Base-by-base conservation (phyloP, 2,888 invertebrate species). In the Tinea trinotella region DNA sequence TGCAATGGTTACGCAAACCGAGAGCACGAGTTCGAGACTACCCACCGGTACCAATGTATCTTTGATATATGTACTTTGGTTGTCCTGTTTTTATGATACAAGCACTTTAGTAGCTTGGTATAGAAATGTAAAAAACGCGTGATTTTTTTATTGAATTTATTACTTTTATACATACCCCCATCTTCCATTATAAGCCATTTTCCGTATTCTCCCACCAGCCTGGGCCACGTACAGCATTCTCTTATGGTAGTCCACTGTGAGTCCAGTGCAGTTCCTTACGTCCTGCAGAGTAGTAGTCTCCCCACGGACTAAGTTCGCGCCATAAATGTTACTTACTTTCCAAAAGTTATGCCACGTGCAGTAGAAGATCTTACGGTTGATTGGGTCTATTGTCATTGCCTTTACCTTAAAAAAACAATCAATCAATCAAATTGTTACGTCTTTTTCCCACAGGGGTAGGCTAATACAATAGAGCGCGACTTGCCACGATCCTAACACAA, bases 211-310 rank as follows among this genome's bases (percentile, higher is more conserved):
- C 52, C 70, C 73, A 0, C 79, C 74, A 22, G 65, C 88, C 70
- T 96, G 95, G 0, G 91, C 89, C 80, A 93, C 95, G 67, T 94
- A 98, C 3, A 98, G 71, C 17, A 88, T 71, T 60, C 88, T 81
- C 63, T 87, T 81, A 62, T 88, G 87, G 0, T 83, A 65, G 70
- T 92, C 90, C 56, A 76, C 59, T 61, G 86, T 58, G 69, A 76
- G 53, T 62, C 89, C 59, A 70, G 85, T 59, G 84, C 86, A 84
- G 61, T 66, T 65, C 61, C 64, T 56, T 9, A 75, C 58, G 1
- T 67, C 56, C 57, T 67, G 64, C 19, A 90, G 59, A 66, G 89
- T 83, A 17, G 68, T 67, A 5, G 68, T 62, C 40, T 64, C 71
- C 0, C 71, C 75, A 0, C 91, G 91, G 50, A 89, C 86, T 40